Evolutionary conservation across 2,113 vertebrate species (phyloP).

Genomic region (Clupea harengus): DNA sequence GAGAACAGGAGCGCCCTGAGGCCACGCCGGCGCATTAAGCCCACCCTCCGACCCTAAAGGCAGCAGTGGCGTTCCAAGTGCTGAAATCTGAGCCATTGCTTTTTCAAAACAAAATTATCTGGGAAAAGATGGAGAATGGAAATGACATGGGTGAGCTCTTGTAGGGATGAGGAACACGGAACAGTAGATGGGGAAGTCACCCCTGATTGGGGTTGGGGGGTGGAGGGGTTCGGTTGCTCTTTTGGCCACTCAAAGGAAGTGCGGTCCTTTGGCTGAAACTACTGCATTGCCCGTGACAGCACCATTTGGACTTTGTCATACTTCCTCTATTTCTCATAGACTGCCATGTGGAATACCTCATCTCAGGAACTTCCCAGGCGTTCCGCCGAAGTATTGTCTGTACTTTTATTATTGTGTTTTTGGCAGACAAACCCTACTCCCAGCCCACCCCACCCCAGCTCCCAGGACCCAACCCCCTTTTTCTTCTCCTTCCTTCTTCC

Average conservation of each 20-base stretch:
- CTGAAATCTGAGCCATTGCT: slow-evolving; percentile 62
- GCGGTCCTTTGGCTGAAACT: slow-evolving; percentile 50
- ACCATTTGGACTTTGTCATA: slow-evolving; percentile 66
- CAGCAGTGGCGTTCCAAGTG: slow-evolving; percentile 54
- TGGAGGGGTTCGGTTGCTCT: background rate
- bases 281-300: slow-evolving; percentile 49
- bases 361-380: slow-evolving; percentile 56
- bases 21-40: slow-evolving; percentile 54
- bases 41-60: slow-evolving; percentile 40
- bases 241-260: slow-evolving; percentile 49
- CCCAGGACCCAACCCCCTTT: background rate
- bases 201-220: background rate
- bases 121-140: slow-evolving; percentile 34
- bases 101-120: slow-evolving; percentile 69
- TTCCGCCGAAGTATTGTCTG: slow-evolving; percentile 46
- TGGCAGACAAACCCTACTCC: background rate
- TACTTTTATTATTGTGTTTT: slow-evolving; percentile 24
- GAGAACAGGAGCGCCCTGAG: slow-evolving; percentile 37
- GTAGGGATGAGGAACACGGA: slow-evolving; percentile 36
- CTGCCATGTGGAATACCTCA: slow-evolving; percentile 63
- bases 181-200: slow-evolving; percentile 16
- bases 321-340: slow-evolving; percentile 62
- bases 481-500: slow-evolving; percentile 55
- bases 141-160: slow-evolving; percentile 45
- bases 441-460: background rate